Conservation (phyloP, 2,113 vertebrate genomes). For the Hypanus sabinus region DNA sequence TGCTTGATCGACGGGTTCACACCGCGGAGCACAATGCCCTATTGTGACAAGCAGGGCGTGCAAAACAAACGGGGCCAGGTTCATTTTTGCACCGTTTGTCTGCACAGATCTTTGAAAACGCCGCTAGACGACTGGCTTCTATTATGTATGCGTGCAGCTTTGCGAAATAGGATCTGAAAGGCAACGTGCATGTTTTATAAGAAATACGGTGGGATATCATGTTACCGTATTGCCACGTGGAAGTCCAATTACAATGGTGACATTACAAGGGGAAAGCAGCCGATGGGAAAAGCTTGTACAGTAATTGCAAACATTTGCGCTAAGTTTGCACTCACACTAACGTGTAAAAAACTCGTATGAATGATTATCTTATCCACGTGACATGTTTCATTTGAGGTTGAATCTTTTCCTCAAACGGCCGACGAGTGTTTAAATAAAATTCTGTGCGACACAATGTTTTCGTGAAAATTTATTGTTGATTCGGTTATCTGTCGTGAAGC, state of each 20-base stretch:
- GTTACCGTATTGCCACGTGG: constrained; percentile 47
- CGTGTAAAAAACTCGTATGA: not conserved
- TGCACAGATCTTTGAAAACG: constrained; percentile 4
- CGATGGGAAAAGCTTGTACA: not conserved
- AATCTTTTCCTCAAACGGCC: not conserved
- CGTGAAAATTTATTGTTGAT: constrained; percentile 18
- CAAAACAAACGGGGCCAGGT: not conserved
- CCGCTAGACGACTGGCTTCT: not conserved
- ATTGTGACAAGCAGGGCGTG: not conserved
- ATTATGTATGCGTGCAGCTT: not conserved
- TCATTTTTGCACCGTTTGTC: constrained; percentile 10
- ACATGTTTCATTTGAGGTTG: too few species aligned
- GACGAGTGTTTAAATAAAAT: not conserved
- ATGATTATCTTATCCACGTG: not conserved
- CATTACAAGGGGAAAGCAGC: not conserved
- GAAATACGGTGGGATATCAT: constrained; percentile 56
- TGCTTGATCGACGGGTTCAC: constrained; percentile 39
- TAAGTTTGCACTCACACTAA: not conserved
- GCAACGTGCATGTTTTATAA: constrained; percentile 47
- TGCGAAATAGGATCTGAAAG: constrained; percentile 17
- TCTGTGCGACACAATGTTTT: not conserved
- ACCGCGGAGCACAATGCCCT: constrained; percentile 34
- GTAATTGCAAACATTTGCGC: not conserved
- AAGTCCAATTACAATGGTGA: not conserved
- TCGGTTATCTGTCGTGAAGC: not conserved